Evolutionary conservation across 2,797 vertebrate species (phyloP).

Genomic region (Myotis daubentonii): DNA sequence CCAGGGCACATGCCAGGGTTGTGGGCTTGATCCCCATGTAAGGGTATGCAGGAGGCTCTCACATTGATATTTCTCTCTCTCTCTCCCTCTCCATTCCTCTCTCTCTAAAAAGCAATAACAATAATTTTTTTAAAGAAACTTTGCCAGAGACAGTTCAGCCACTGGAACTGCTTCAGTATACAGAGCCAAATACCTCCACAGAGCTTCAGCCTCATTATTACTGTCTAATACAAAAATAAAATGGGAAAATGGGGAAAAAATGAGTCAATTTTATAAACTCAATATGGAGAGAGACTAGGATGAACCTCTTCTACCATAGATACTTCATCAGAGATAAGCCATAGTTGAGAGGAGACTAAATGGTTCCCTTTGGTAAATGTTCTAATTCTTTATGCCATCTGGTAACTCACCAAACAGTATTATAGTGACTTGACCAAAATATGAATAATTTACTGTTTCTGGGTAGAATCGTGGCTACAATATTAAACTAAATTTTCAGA

Average conservation of each 20-base stretch:
- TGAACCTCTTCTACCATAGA: background rate
- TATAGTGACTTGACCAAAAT: background rate
- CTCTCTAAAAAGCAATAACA: background rate
- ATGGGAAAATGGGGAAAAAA: background rate
- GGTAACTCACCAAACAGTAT: background rate
- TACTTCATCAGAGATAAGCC: background rate
- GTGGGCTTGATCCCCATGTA: too few species aligned
- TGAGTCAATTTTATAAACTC: background rate
- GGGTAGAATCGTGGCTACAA: background rate
- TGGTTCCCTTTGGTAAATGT: background rate
- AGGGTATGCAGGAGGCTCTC: too few species aligned
- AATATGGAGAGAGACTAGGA: background rate
- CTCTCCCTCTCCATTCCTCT: background rate
- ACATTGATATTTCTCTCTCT: too few species aligned
- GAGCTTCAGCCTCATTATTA: background rate
- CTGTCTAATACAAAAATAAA: background rate
- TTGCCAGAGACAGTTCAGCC: background rate
- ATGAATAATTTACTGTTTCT: conserved; percentile 10
- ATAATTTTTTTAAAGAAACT: background rate
- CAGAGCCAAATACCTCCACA: background rate
- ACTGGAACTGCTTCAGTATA: background rate
- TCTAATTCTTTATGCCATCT: background rate
- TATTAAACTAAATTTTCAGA: background rate
- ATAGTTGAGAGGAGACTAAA: background rate
- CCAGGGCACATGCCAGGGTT: background rate